A percentile compares a stretch with the other conserved stretches of the same genome.
Conservation (phyloP, 2,113 vertebrate genomes). For the Lophotis ruficrista region DNA sequence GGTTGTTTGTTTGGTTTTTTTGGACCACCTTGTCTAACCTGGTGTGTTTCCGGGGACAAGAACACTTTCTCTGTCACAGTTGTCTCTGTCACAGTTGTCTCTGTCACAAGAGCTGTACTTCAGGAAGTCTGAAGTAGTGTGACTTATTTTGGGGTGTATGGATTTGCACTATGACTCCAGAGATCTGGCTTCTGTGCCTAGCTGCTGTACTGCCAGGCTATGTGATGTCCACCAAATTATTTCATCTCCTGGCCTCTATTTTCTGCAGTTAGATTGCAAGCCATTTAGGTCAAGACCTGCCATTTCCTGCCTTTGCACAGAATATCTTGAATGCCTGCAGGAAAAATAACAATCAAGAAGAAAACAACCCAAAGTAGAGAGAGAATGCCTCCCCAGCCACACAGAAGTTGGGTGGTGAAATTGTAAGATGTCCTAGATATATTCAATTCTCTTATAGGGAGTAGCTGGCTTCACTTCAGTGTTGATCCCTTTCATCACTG, state of each 20-base stretch:
- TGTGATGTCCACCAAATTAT: neutral
- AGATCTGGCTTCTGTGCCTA: neutral
- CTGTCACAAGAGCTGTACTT: neutral
- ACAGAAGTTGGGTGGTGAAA: neutral
- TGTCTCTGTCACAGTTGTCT: neutral
- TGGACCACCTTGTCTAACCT: neutral
- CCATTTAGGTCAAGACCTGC: neutral
- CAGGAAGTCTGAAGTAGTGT: neutral
- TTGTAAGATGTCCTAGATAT: neutral
- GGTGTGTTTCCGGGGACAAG: neutral
- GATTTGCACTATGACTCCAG: neutral
- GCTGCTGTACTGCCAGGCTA: neutral
- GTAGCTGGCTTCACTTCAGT: neutral
- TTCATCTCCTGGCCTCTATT: neutral
- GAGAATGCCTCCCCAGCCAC: neutral
- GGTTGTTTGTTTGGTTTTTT: neutral
- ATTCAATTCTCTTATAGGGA: neutral
- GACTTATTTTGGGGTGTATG: neutral
- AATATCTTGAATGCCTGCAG: neutral
- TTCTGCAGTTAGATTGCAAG: neutral
- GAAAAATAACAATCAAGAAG: neutral
- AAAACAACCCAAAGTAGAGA: neutral
- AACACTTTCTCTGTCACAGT: neutral
- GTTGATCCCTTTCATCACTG: neutral
- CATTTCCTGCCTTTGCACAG: neutral